A percentile compares a stretch with the other conserved stretches of the same genome.
Evolutionary conservation across 2,888 invertebrate species (phyloP).

Genomic region (Drosophila prolongata): DNA sequence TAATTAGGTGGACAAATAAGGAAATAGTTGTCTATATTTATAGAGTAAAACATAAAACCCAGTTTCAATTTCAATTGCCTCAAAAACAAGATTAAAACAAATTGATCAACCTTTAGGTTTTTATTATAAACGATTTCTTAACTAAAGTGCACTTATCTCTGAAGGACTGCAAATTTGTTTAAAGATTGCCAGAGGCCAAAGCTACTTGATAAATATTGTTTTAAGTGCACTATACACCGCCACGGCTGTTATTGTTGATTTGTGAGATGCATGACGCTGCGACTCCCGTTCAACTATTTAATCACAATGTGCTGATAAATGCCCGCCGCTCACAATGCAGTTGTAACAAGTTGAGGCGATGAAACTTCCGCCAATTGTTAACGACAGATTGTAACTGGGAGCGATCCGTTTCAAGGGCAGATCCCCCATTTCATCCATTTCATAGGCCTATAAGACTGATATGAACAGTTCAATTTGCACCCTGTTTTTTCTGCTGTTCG

Average conservation of each 20-base stretch:
- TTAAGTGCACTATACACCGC: neutral
- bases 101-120: too few species aligned
- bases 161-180: too few species aligned
- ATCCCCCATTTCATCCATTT: constrained; percentile 12
- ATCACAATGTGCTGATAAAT: constrained; percentile 28
- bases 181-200: too few species aligned
- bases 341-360: constrained; percentile 1
- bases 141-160: too few species aligned
- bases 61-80: too few species aligned
- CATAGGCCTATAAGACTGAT: neutral
- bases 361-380: constrained; percentile 64
- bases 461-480: constrained; percentile 56
- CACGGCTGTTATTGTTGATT: constrained; percentile 20
- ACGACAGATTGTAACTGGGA: constrained; percentile 54
- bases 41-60: too few species aligned
- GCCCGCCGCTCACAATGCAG: constrained; percentile 7
- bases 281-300: constrained; percentile 5
- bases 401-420: constrained; percentile 34
- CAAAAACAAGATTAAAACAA: too few species aligned
- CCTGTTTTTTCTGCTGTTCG: constrained; percentile 17
- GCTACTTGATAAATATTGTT: too few species aligned
- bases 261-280: constrained; percentile 18
- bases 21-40: too few species aligned
- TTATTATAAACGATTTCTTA: too few species aligned
- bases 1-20: too few species aligned